Percentiles rank a stretch among this genome's conserved stretches.
Evolutionary conservation across 2,797 vertebrate species (phyloP).

Genomic region (Danio kyathit): DNA sequence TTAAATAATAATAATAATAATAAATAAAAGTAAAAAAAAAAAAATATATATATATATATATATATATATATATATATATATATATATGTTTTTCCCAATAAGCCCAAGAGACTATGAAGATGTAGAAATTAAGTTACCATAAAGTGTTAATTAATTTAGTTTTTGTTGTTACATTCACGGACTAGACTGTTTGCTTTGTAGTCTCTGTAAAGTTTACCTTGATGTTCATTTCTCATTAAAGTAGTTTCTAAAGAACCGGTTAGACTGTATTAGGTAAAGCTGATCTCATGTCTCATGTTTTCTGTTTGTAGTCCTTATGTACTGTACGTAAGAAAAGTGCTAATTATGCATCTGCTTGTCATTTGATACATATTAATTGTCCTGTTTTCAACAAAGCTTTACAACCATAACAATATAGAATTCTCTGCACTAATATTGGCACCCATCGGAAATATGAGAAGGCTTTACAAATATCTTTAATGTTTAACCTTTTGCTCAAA

Average conservation of each 20-base stretch:
- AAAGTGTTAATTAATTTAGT: background rate
- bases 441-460: too few species aligned
- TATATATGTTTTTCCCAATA: too few species aligned
- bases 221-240: background rate
- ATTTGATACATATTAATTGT: background rate
- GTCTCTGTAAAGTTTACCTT: background rate
- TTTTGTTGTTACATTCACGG: background rate
- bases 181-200: background rate
- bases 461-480: too few species aligned
- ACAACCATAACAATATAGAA: background rate
- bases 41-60: too few species aligned
- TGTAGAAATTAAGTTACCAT: background rate
- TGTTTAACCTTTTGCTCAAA: too few species aligned
- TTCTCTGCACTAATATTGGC: too few species aligned
- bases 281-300: background rate
- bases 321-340: background rate
- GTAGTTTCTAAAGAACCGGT: background rate
- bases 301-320: slow-evolving; percentile 3
- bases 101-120: too few species aligned
- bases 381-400: background rate
- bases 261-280: background rate
- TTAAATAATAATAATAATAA: too few species aligned
- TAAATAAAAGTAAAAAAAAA: too few species aligned
- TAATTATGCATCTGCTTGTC: background rate
- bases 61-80: too few species aligned